Percentiles rank a stretch among this genome's conserved stretches.
phyloP scores from a whole-genome alignment of 2,888 invertebrate genomes.

The Blera fallax region DNA sequence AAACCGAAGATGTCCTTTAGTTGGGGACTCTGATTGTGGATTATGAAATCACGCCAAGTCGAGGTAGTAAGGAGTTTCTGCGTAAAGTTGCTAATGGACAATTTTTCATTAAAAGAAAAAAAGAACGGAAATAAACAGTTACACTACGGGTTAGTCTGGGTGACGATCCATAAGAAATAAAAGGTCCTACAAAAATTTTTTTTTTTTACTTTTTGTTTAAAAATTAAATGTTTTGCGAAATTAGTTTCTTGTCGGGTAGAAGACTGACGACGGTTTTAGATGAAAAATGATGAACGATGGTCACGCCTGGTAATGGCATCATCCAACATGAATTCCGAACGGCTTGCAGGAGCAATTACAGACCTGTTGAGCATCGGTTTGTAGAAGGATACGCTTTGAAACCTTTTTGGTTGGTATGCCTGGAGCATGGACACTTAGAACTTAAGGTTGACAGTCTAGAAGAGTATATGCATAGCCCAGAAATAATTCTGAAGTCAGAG shows the following conservation, averaged over 20 bases:
- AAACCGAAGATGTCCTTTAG: slow-evolving; percentile 33
- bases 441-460: too few species aligned
- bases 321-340: not conserved
- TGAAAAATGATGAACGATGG: not conserved
- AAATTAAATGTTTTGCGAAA: not conserved
- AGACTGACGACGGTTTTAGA: not conserved
- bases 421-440: too few species aligned
- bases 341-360: too few species aligned
- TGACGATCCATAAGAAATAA: not conserved
- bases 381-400: too few species aligned
- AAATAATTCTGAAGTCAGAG: too few species aligned
- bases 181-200: not conserved
- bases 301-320: not conserved
- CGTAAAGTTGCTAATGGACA: slow-evolving; percentile 6
- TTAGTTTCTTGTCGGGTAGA: not conserved
- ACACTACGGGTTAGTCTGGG: not conserved
- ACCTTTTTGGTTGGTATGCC: too few species aligned
- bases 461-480: too few species aligned
- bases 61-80: not conserved
- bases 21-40: not conserved
- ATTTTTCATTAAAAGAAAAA: slow-evolving; percentile 11
- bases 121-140: slow-evolving; percentile 16
- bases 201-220: not conserved
- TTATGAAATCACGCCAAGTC: slow-evolving; percentile 31
- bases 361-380: too few species aligned